These are phyloP conservation scores for Chaenogobius annularis DNA, from an alignment of 2,113 vertebrate genomes.

Conservation along the genomic window DNA sequence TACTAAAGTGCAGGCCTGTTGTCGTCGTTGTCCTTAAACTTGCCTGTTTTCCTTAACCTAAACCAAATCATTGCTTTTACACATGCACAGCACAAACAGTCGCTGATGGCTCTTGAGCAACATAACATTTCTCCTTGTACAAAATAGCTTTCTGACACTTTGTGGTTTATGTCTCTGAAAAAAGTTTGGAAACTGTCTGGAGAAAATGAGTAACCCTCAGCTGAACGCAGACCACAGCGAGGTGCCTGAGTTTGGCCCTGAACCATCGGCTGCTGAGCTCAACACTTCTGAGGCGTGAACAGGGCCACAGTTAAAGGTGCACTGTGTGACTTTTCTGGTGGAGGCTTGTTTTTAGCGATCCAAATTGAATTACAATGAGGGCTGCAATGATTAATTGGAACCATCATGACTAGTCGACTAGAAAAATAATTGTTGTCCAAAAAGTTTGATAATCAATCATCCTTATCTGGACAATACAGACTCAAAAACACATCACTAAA, in stretches of 20 bases:
- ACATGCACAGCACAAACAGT: background rate
- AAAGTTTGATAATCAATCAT: too few relatives aligned
- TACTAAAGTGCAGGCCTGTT: too few relatives aligned
- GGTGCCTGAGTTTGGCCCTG: slow-evolving; percentile 27
- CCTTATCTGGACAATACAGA: too few relatives aligned
- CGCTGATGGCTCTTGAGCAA: slow-evolving; percentile 1
- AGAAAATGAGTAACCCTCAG: slow-evolving; percentile 36
- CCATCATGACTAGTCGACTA: too few relatives aligned
- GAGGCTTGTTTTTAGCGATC: too few relatives aligned
- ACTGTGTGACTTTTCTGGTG: background rate
- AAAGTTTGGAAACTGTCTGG: slow-evolving; percentile 34
- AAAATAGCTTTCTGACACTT: slow-evolving; percentile 8
- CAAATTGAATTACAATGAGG: too few relatives aligned
- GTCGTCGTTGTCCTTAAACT: background rate
- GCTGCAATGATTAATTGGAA: too few relatives aligned
- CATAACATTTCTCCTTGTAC: slow-evolving; percentile 2
- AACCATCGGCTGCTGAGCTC: slow-evolving; percentile 11
- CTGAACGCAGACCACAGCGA: slow-evolving; percentile 27
- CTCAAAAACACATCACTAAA: too few relatives aligned
- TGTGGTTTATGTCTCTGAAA: slow-evolving; percentile 34
- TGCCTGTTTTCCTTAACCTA: background rate
- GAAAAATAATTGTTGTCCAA: too few relatives aligned
- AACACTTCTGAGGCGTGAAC: slow-evolving; percentile 4
- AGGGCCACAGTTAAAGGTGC: background rate
- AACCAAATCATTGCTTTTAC: background rate